phyloP scores from a whole-genome alignment of 2,888 invertebrate genomes.

The Chloromyia formosa region DNA sequence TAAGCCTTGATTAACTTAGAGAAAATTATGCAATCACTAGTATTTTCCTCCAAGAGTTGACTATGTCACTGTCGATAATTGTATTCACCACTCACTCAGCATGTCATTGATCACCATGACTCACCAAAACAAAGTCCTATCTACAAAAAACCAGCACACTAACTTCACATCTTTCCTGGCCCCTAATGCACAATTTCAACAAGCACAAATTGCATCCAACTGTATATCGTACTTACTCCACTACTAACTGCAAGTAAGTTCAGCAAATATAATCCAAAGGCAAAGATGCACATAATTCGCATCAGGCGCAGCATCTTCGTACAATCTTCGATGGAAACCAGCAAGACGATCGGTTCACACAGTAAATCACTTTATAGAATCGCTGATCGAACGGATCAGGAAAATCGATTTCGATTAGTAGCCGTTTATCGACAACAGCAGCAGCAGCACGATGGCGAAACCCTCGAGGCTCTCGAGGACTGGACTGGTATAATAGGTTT shows the following conservation, averaged over 20 bases:
- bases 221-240: slow-evolving; percentile 60
- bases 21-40: too few species aligned
- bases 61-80: too few species aligned
- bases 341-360: slow-evolving; percentile 48
- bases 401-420: slow-evolving; percentile 24
- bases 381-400: slow-evolving; percentile 13
- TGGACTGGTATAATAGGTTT: neutral
- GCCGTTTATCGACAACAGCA: neutral
- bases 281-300: slow-evolving; percentile 46
- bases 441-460: neutral
- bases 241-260: slow-evolving; percentile 63
- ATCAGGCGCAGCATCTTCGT: slow-evolving; percentile 47
- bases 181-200: too few species aligned
- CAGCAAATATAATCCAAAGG: slow-evolving; percentile 59
- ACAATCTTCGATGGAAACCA: slow-evolving; percentile 27
- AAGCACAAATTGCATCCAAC: slow-evolving; percentile 30
- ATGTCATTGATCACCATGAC: too few species aligned
- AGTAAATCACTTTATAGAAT: slow-evolving; percentile 50
- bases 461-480: slow-evolving; percentile 1
- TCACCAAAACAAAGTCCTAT: too few species aligned
- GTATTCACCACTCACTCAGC: too few species aligned
- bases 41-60: too few species aligned
- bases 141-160: too few species aligned
- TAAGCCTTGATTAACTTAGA: too few species aligned
- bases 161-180: too few species aligned